phyloP scores from a whole-genome alignment of 1,140 invertebrate genomes.

The Achroia grisella region DNA sequence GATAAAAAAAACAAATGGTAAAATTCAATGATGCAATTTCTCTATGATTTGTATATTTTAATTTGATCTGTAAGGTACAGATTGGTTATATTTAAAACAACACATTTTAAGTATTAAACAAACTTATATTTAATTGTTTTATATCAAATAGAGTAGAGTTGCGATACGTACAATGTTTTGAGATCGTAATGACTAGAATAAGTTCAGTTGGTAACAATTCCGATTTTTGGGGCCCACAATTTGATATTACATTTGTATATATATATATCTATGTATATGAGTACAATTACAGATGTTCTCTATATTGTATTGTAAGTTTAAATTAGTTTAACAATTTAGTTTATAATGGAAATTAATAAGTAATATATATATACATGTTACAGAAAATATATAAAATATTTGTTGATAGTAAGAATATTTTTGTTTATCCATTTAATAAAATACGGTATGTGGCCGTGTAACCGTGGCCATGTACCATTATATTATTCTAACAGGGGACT shows the following conservation, averaged over 20 bases:
- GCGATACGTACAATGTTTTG: slow-evolving; percentile 12
- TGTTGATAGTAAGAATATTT: background rate
- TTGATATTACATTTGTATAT: background rate
- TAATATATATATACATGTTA: too few relatives aligned
- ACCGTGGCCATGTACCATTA: too few relatives aligned
- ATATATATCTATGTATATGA: background rate
- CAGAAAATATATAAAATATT: slow-evolving; percentile 4
- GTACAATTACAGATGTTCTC: too few relatives aligned
- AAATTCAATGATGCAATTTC: slow-evolving; percentile 46
- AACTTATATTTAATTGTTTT: slow-evolving; percentile 21
- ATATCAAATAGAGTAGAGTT: slow-evolving; percentile 16
- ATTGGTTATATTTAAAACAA: slow-evolving; percentile 51
- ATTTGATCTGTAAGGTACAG: slow-evolving; percentile 32
- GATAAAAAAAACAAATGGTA: slow-evolving; percentile 23
- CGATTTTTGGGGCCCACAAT: background rate
- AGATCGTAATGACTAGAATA: background rate
- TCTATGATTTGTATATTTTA: slow-evolving; percentile 54
- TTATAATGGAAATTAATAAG: too few relatives aligned
- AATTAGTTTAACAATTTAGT: too few relatives aligned
- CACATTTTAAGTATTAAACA: slow-evolving; percentile 37
- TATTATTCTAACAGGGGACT: too few relatives aligned
- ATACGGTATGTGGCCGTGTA: background rate
- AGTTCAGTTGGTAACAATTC: slow-evolving; percentile 1
- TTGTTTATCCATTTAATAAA: background rate
- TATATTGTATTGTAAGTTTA: too few relatives aligned